These are phyloP conservation scores for Morphnarchus princeps DNA, from an alignment of 2,113 vertebrate genomes.

Conservation along the genomic window DNA sequence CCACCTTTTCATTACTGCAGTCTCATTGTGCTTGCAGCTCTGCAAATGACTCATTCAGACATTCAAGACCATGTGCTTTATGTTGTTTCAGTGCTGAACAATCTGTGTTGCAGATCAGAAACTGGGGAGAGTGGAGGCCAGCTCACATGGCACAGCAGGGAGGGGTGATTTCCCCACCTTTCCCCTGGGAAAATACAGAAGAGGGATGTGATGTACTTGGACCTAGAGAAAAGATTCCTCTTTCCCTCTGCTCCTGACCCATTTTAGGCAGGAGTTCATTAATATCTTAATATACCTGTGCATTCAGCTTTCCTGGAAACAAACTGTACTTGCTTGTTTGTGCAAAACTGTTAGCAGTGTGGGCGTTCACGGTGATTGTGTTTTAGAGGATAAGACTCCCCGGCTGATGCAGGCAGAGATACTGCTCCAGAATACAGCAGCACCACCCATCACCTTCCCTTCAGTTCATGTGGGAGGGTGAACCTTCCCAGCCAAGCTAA, in stretches of 20 bases:
- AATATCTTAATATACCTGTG: neutral
- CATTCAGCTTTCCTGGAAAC: slow-evolving; percentile 4
- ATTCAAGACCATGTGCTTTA: neutral
- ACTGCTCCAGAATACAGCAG: neutral
- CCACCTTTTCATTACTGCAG: neutral
- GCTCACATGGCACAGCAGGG: neutral
- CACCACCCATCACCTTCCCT: neutral
- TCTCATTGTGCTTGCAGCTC: slow-evolving; percentile 5
- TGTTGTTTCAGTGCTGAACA: neutral
- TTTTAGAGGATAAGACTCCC: neutral
- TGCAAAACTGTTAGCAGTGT: neutral
- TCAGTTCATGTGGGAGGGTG: neutral
- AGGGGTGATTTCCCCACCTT: neutral
- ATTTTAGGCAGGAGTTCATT: neutral
- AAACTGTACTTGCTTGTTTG: neutral
- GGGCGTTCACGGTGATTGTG: neutral
- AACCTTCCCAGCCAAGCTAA: neutral
- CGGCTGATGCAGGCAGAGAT: neutral
- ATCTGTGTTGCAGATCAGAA: slow-evolving; percentile 18
- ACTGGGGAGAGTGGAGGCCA: neutral
- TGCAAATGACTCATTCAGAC: slow-evolving; percentile 29
- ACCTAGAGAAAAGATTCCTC: neutral
- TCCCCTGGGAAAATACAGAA: neutral
- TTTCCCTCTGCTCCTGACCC: neutral
- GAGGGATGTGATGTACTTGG: neutral